These are phyloP conservation scores for Melitaea cinxia DNA, from an alignment of 1,140 invertebrate genomes.

Conservation along the genomic window DNA sequence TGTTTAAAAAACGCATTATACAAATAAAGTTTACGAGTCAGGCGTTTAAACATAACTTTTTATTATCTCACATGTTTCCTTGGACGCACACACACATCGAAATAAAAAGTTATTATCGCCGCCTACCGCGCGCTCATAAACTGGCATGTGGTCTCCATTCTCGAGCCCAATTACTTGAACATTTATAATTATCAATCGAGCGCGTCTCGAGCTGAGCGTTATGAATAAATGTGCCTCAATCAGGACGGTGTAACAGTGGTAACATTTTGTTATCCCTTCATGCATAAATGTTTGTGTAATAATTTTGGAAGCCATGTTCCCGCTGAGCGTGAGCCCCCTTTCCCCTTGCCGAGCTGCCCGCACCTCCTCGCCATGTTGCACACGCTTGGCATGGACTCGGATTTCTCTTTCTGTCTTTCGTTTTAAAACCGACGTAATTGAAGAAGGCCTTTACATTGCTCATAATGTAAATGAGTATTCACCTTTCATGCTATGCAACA, in stretches of 20 bases:
- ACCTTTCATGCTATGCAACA: background rate
- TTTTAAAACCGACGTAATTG: conserved; percentile 40
- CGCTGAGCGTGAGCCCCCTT: conserved; percentile 43
- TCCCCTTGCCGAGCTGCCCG: conserved; percentile 40
- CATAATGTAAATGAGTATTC: conserved; percentile 10
- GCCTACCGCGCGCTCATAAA: conserved; percentile 42
- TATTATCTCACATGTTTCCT: conserved; percentile 76
- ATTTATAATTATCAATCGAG: conserved; percentile 40
- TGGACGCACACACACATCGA: conserved; percentile 46
- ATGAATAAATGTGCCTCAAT: conserved; percentile 67
- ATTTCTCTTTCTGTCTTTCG: conserved; percentile 64
- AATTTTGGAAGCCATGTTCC: conserved; percentile 72
- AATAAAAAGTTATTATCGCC: conserved; percentile 54
- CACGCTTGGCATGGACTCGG: conserved; percentile 42
- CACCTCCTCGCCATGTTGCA: conserved; percentile 55
- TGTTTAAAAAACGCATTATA: conserved; percentile 76
- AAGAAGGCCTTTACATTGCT: conserved; percentile 3
- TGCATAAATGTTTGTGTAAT: conserved; percentile 79
- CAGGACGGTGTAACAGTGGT: conserved; percentile 57
- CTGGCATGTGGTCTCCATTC: conserved; percentile 36
- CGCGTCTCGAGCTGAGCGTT: conserved; percentile 34
- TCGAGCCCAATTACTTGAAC: conserved; percentile 30
- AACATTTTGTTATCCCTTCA: conserved; percentile 76
- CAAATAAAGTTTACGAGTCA: conserved; percentile 78
- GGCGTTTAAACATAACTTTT: conserved; percentile 73